These are phyloP conservation scores for Seison nebaliae DNA, from an alignment of 1,140 invertebrate species.

Conservation along the genomic window DNA sequence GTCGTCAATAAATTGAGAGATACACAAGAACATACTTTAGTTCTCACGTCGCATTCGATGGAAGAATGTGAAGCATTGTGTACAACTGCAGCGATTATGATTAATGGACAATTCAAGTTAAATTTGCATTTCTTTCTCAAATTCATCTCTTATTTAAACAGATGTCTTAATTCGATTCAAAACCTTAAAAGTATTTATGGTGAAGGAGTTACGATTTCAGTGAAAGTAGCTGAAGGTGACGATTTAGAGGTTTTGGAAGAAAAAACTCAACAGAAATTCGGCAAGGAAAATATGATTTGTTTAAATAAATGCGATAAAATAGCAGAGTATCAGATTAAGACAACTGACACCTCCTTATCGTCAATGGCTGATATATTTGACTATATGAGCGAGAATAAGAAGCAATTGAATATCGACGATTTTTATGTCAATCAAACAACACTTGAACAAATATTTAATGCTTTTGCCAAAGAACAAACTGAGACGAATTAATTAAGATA, in stretches of 20 bases:
- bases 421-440: slow-evolving; percentile 33
- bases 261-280: too few relatives aligned
- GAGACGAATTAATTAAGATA: too few relatives aligned
- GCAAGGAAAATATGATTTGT: too few relatives aligned
- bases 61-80: slow-evolving; percentile 34
- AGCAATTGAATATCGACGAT: slow-evolving; percentile 28
- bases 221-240: too few relatives aligned
- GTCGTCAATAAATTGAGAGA: slow-evolving; percentile 17
- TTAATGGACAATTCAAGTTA: slow-evolving; percentile 30
- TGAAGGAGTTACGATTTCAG: slow-evolving; percentile 29
- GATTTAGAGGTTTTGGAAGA: too few relatives aligned
- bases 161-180: slow-evolving; percentile 30
- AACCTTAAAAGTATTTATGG: slow-evolving; percentile 29
- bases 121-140: too few relatives aligned
- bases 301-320: too few relatives aligned
- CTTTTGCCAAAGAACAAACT: slow-evolving; percentile 25
- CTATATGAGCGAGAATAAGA: slow-evolving; percentile 22
- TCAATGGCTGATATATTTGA: slow-evolving; percentile 29
- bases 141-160: too few relatives aligned
- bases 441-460: slow-evolving; percentile 31
- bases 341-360: too few relatives aligned
- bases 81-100: slow-evolving; percentile 31
- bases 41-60: slow-evolving; percentile 22
- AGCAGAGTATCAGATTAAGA: too few relatives aligned
- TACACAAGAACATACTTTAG: slow-evolving; percentile 3